Base-by-base conservation (phyloP, 2,888 invertebrate genomes). In the Brenthis ino region DNA sequence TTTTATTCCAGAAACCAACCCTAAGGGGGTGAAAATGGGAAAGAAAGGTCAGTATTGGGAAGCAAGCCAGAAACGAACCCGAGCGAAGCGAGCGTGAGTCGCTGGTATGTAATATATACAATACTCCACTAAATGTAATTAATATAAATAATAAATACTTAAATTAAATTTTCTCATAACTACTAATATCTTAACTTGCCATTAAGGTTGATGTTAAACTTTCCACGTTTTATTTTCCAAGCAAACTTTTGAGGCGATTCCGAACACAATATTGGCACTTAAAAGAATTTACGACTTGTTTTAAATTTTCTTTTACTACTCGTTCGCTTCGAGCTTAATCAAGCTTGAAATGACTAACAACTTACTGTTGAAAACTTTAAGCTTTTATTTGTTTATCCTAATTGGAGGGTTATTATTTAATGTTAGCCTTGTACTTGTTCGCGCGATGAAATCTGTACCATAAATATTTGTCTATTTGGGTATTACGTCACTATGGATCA, bases 181-280 rank as follows among this genome's bases (percentile, higher is more conserved):
- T 43, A 43, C 8, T 43, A 11, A 43, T 43, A 43, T 11, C 37
- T 37, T 28, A 28, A 28, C 43, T 8, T n/a, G 13, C 70, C 64
- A 68, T 68, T 72, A 66, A 66, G 48, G 72, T 72, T 14, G 28
- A 64, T 66, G 70, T 68, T 64, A 68, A 70, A 72, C 70, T 68
- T 68, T 47, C 65, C 64, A 55, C 65, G 65, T 70, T 72, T 72
- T 68, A 70, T 72, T 72, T 70, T 66, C 64, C 56, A 47, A 65
- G 66, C 63, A 60, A 66, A 72, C 65, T 70, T 72, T 61, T 67
- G 60, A 66, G 61, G 68, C 68, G 55, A 70, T 70, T 66, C 61
- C 67, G 69, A 67, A 66, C 70, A 70, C 68, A 70, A 72, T 72
- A 72, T 72, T 68, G 70, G 72, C 70, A 68, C 72, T 72, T 68